A percentile compares a stretch with the other conserved stretches of the same genome.
Evolutionary conservation across 2,113 vertebrate genomes (phyloP).

Genomic region (Boulengeromyrus knoepffleri): DNA sequence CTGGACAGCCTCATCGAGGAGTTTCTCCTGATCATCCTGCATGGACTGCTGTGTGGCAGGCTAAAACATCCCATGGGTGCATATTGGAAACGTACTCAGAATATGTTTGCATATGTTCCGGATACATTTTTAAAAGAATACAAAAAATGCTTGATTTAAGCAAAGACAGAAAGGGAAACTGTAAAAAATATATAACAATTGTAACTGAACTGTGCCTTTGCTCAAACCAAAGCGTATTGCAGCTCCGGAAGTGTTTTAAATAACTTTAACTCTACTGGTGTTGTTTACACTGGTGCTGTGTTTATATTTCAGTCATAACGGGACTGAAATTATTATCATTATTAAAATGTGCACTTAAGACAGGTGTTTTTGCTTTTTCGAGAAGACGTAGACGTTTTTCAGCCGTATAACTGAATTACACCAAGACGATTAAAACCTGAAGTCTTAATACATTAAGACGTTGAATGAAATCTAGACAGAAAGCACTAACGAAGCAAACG

Average conservation of each 20-base stretch:
- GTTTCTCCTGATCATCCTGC: conserved; percentile 96
- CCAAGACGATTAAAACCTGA: not conserved
- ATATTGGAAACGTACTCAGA: conserved; percentile 2
- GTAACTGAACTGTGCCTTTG: not conserved
- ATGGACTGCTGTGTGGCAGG: conserved; percentile 93
- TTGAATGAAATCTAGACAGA: not conserved
- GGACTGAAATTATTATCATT: not conserved
- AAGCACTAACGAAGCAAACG: not conserved
- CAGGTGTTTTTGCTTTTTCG: not conserved
- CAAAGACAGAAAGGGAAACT: not conserved
- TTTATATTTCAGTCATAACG: not conserved
- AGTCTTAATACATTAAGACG: not conserved
- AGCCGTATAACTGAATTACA: not conserved
- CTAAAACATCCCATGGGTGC: conserved; percentile 45
- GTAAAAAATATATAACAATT: not conserved
- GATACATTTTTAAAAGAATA: not conserved
- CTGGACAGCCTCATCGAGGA: conserved; percentile 95
- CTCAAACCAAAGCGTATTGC: not conserved
- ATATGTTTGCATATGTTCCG: not conserved
- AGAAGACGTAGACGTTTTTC: not conserved
- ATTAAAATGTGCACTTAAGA: not conserved
- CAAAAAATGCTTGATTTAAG: not conserved
- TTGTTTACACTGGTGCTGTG: not conserved
- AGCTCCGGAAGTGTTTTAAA: not conserved
- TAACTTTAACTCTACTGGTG: not conserved